Base-by-base conservation (phyloP, 2,113 vertebrate species). In the Stegastes partitus region DNA sequence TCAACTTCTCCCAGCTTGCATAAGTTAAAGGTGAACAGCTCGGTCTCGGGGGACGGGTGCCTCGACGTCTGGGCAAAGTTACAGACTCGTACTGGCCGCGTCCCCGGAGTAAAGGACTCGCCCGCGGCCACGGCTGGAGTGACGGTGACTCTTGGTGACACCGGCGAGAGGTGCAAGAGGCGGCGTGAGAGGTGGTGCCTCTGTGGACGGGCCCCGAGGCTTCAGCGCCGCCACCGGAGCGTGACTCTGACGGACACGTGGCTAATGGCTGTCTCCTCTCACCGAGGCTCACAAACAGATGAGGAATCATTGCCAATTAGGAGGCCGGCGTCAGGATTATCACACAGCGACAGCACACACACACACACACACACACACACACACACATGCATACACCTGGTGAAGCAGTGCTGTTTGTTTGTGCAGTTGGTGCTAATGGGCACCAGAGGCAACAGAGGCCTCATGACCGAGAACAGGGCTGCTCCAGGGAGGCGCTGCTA, bases 71-170 rank as follows among this genome's bases (percentile, higher is more conserved):
- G 49, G 18, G 37, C 15, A 1, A 28, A 78, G 58, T 71, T 68
- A 59, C 54, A 83, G 77, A 67, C 16, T 16, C 23, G 15, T n/a
- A 44, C 56, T 44, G 39, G 22, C 34, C 12, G 37, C 23, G 56
- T 78, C 62, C 69, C 62, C 10, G 11, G 73, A 81, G 61, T 68
- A 19, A 51, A 56, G 55, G n/a, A 68, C 39, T 19, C 51, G 59
- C 3, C 53, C n/a, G 11, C n/a, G 49, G 77, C 42, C 31, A 55
- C 5, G 14, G 47, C 31, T 11, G 3, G 39, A 12, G 39, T 83
- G 81, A 87, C 67, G 28, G 51, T 66, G 66, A 88, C 70, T 71
- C 57, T 54, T 71, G 22, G 31, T 82, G 79, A 83, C 87, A 79
- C 61, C 3, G 21, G 56, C 25, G 59, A 65, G 68, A 80, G 77